These are phyloP conservation scores for Argopecten irradians DNA, from an alignment of 1,140 invertebrate species.

Conservation along the genomic window DNA sequence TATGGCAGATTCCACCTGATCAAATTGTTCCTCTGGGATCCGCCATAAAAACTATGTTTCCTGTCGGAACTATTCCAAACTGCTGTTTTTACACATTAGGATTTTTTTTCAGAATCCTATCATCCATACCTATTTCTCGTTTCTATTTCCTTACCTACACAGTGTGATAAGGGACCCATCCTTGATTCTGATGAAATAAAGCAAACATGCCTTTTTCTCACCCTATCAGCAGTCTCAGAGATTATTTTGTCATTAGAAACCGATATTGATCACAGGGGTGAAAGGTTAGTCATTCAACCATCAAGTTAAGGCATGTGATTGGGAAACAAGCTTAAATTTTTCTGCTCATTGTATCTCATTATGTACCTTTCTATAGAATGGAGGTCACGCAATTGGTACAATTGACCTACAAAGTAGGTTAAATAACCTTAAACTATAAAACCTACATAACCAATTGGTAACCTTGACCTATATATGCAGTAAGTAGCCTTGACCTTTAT, in stretches of 20 bases:
- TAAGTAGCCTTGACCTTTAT: neutral
- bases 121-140: neutral
- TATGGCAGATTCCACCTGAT: neutral
- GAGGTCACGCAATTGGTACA: too few relatives aligned
- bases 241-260: slow-evolving; percentile 4
- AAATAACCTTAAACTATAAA: too few relatives aligned
- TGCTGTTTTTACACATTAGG: neutral
- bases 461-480: neutral
- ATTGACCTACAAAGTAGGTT: too few relatives aligned
- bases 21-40: neutral
- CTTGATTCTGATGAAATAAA: neutral
- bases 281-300: neutral
- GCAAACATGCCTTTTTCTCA: neutral
- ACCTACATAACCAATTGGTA: neutral
- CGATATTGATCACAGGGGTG: neutral
- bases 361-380: too few relatives aligned
- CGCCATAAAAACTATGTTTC: too few relatives aligned
- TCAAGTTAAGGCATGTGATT: neutral
- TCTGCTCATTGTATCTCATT: too few relatives aligned
- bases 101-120: neutral
- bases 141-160: neutral
- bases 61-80: neutral
- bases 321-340: too few relatives aligned
- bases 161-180: neutral
- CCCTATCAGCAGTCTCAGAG: neutral